Evolutionary conservation across 2,113 vertebrate species (phyloP), one percentile per base, ranked within the genome.

Genomic region (Mormoops blainvillei): DNA sequence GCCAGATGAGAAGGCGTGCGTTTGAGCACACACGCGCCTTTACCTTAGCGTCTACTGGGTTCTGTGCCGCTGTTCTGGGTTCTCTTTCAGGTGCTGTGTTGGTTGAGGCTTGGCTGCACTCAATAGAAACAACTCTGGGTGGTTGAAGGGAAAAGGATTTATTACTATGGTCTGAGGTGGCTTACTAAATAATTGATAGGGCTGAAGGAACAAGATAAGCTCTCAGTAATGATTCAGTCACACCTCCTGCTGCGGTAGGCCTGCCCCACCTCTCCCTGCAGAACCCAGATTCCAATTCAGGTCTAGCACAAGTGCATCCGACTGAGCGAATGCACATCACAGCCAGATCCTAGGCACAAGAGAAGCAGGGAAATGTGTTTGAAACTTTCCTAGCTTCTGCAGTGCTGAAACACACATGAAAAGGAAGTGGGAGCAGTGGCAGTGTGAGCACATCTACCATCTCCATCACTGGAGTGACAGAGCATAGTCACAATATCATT

Each of bases 151-250:
- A 87, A 77, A 76, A 3, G 65, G 28, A 90, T 95, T 92, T 96
- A 88, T 88, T 28, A 43, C 38, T 54, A 26, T 31, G 33, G 33
- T 81, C 48, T 95, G 89, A 80, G 45, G 84, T 87, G 48, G 45
- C 82, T 97, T 96, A 77, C 28, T 15, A 85, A 94, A 56, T 92
- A 96, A 90, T 94, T 87, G 84, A 43, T 67, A 67, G 70, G 31
- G 56, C 45, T 76, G 52, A 83, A 89, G 67, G 38, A 87, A 48
- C 18, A 41, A 15, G 63, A 43, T 45, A 76, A 81, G 20, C 41
- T 78, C 54, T 87, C 36, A 54, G 76, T n/a, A 61, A 54, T 2
- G 36, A 41, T 85, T 70, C 61, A 58, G 65, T 58, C 65, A 67
- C 16, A 38, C 24, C 19, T 84, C 16, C 38, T 76, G 36, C 77